These are phyloP conservation scores for Amphimallon solstitiale DNA, from an alignment of 2,888 invertebrate genomes.

Conservation along the genomic window DNA sequence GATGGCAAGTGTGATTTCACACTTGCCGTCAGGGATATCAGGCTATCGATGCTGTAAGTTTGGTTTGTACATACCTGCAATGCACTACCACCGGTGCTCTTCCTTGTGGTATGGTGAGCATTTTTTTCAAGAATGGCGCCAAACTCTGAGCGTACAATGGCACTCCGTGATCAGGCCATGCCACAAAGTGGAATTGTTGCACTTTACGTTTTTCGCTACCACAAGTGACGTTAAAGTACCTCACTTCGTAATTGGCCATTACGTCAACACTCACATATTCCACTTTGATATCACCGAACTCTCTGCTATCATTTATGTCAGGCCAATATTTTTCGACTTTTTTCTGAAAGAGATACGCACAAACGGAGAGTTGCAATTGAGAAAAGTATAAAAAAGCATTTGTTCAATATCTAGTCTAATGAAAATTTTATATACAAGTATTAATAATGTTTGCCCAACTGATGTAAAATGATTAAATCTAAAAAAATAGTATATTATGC, in stretches of 20 bases:
- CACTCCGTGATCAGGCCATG: constrained; percentile 67
- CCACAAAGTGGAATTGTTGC: constrained; percentile 64
- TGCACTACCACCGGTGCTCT: constrained; percentile 64
- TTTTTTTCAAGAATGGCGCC: constrained; percentile 48
- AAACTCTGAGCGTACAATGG: constrained; percentile 55
- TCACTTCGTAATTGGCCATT: constrained; percentile 59
- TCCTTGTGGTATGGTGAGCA: constrained; percentile 54
- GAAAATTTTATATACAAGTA: too few species aligned
- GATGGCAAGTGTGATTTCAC: too few species aligned
- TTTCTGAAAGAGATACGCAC: constrained; percentile 53
- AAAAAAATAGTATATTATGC: too few species aligned
- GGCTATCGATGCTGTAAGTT: too few species aligned
- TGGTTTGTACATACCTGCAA: constrained; percentile 61
- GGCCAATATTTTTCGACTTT: constrained; percentile 68
- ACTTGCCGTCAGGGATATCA: too few species aligned
- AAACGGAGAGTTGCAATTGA: background rate
- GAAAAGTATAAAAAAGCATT: background rate
- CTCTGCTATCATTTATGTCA: constrained; percentile 59
- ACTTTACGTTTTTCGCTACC: constrained; percentile 50
- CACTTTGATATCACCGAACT: constrained; percentile 58
- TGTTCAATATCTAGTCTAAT: too few species aligned
- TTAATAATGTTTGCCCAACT: too few species aligned
- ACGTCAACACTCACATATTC: constrained; percentile 54
- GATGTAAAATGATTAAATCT: too few species aligned
- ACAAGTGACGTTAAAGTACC: constrained; percentile 54